Conservation (phyloP, 2,888 invertebrate genomes). For the Chironomus tentans region DNA sequence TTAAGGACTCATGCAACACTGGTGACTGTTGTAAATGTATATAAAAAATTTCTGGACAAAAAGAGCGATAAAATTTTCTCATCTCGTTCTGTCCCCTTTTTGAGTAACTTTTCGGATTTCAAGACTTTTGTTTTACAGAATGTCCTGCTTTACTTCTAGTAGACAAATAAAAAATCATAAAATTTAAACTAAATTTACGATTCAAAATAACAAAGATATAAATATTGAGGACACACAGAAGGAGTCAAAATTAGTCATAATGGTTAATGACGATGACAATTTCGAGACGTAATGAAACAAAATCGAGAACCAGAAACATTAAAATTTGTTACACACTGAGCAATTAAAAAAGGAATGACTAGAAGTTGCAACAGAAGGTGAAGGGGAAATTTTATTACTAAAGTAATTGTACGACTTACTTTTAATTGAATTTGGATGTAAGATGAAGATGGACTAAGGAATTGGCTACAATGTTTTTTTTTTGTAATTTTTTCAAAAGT, state of each 20-base stretch:
- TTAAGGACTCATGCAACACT: slow-evolving; percentile 6
- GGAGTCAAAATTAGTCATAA: slow-evolving; percentile 26
- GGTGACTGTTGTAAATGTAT: not conserved
- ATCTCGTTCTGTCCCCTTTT: too few species aligned
- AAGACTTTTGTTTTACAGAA: too few species aligned
- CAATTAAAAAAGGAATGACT: slow-evolving; percentile 11
- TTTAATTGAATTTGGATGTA: not conserved
- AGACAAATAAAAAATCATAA: not conserved
- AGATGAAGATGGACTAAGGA: not conserved
- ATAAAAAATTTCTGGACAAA: not conserved
- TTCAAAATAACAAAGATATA: not conserved
- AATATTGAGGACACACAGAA: not conserved
- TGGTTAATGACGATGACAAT: slow-evolving; percentile 8
- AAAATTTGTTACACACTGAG: slow-evolving; percentile 14
- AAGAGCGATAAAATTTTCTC: not conserved
- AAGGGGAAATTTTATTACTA: too few species aligned
- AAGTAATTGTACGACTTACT: not conserved
- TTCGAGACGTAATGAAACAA: not conserved
- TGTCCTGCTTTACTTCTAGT: not conserved
- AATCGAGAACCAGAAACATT: slow-evolving; percentile 4
- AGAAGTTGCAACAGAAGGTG: not conserved
- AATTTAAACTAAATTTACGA: not conserved
- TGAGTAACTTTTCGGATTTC: too few species aligned
- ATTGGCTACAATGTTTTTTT: too few species aligned
- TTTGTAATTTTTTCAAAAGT: too few species aligned